These are phyloP conservation scores for Brachyptera risi DNA, from an alignment of 2,888 invertebrate species.

Conservation along the genomic window DNA sequence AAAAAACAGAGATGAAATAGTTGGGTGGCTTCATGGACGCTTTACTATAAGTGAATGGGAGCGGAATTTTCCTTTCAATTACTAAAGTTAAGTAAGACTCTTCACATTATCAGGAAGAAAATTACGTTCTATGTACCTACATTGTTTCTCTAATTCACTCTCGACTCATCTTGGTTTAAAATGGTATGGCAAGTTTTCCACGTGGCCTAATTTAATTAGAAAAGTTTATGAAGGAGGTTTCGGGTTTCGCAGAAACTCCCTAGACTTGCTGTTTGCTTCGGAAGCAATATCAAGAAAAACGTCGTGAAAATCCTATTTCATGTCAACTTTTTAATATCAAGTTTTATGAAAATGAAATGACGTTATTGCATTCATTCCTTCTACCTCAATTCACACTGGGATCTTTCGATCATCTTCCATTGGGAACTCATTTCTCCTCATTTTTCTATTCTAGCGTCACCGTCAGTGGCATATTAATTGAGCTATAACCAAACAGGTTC, in stretches of 20 bases:
- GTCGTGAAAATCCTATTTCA: background rate
- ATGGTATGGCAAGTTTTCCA: background rate
- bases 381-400: too few species aligned
- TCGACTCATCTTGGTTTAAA: background rate
- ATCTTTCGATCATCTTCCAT: too few species aligned
- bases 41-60: too few species aligned
- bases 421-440: too few species aligned
- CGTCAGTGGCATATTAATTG: too few species aligned
- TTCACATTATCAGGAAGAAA: too few species aligned
- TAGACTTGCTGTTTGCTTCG: background rate
- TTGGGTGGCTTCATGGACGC: too few species aligned
- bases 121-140: background rate
- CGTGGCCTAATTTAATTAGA: constrained; percentile 18
- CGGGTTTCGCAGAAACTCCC: background rate
- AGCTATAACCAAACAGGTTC: too few species aligned
- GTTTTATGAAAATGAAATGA: background rate
- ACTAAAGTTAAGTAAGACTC: too few species aligned
- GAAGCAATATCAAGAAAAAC: background rate
- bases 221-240: constrained; percentile 11
- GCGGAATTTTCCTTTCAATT: background rate
- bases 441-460: too few species aligned
- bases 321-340: too few species aligned
- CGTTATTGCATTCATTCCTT: background rate
- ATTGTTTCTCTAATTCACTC: background rate
- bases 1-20: too few species aligned